phyloP scores from a whole-genome alignment of 1,140 invertebrate genomes.

The Bombus cullumanus region DNA sequence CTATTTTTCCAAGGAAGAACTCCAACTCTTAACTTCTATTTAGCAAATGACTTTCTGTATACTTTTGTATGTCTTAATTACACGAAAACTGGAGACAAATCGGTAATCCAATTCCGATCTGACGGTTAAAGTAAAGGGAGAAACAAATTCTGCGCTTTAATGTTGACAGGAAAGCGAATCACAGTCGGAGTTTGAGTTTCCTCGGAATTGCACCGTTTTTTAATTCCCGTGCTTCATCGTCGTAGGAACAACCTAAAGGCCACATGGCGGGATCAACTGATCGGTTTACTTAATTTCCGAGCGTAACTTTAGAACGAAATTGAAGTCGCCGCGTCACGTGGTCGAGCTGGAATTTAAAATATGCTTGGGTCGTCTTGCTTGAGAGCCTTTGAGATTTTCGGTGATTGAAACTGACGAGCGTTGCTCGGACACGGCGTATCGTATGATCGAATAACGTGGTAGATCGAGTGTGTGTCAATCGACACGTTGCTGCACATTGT shows the following conservation, averaged over 20 bases:
- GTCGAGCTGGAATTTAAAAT: constrained; percentile 5
- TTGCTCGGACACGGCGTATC: not conserved
- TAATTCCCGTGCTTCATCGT: not conserved
- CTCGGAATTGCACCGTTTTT: not conserved
- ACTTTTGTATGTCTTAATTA: not conserved
- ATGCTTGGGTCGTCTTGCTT: not conserved
- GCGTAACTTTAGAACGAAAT: constrained; percentile 13
- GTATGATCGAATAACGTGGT: not conserved
- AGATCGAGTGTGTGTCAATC: constrained; percentile 3
- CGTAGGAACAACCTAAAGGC: not conserved
- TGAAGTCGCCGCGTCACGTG: not conserved
- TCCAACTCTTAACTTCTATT: not conserved
- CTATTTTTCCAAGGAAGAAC: no score
- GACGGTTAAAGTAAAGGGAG: not conserved
- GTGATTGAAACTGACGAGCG: not conserved
- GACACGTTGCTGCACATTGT: not conserved
- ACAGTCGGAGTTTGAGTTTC: constrained; percentile 5
- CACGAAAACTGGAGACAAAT: not conserved
- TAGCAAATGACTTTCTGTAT: not conserved
- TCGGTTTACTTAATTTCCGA: constrained; percentile 10
- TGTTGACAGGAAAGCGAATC: not conserved
- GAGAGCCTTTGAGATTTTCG: not conserved
- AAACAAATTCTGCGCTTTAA: not conserved
- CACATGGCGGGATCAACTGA: not conserved
- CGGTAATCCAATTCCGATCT: not conserved